These are phyloP conservation scores for Drosophila eohydei DNA, from an alignment of 2,888 invertebrate species.

Conservation along the genomic window DNA sequence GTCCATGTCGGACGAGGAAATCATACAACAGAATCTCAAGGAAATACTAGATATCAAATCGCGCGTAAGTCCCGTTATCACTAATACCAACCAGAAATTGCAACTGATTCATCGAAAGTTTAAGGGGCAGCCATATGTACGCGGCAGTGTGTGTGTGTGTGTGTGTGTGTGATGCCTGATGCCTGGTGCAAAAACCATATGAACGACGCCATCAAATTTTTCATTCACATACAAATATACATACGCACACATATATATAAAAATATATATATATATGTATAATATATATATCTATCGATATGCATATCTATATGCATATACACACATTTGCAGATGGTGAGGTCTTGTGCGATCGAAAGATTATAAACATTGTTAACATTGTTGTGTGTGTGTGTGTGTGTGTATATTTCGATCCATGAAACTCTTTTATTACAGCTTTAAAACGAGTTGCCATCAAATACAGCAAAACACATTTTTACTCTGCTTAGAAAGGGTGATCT, in stretches of 20 bases:
- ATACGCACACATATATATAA: not conserved
- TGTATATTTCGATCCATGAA: not conserved
- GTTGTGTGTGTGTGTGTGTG: not conserved
- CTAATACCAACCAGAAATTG: not conserved
- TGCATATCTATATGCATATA: not conserved
- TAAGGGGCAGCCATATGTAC: not conserved
- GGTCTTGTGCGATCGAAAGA: not conserved
- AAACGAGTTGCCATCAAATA: not conserved
- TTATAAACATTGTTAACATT: conserved; percentile 1
- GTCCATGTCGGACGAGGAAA: conserved; percentile 80
- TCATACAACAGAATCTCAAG: conserved; percentile 77
- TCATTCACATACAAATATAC: not conserved
- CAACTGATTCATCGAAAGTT: conserved; percentile 5
- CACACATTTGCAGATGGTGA: not conserved
- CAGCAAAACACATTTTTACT: not conserved
- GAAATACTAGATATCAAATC: conserved; percentile 81
- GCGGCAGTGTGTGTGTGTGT: not conserved
- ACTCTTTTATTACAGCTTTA: not conserved
- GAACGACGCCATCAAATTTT: conserved; percentile 7
- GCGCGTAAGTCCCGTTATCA: conserved; percentile 69
- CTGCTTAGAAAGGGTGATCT: not conserved
- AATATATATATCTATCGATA: not conserved
- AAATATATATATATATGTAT: not conserved
- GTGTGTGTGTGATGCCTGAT: not conserved
- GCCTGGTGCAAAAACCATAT: not conserved